Conservation (phyloP, 2,797 vertebrate genomes). For the Sebastes alutus region DNA sequence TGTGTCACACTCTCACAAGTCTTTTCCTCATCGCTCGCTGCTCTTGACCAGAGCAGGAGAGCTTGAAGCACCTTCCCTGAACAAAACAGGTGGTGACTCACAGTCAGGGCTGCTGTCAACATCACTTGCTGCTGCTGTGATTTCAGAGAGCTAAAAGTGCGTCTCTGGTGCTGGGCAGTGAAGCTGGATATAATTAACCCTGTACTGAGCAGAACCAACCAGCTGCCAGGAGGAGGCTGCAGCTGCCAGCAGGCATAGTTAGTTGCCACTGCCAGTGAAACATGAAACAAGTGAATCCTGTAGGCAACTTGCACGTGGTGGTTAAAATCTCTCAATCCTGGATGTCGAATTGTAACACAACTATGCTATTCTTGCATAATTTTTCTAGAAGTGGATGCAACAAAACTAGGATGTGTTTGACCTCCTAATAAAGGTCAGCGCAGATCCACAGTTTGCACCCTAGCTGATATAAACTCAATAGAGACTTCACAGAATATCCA, state of each 20-base stretch:
- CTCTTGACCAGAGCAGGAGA: constrained; percentile 32
- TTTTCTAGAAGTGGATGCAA: background rate
- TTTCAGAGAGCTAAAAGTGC: constrained; percentile 37
- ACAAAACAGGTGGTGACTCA: constrained; percentile 68
- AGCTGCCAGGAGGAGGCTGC: constrained; percentile 21
- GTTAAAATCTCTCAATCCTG: constrained; percentile 3
- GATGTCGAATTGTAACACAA: background rate
- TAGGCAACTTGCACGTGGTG: background rate
- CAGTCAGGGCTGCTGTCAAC: constrained; percentile 54
- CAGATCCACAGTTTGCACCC: background rate
- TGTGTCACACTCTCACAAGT: constrained; percentile 69
- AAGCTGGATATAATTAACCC: constrained; percentile 61
- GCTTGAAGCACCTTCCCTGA: constrained; percentile 36
- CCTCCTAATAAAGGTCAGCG: background rate
- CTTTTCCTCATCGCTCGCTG: constrained; percentile 48
- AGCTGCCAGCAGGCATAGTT: constrained; percentile 40
- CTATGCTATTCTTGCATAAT: background rate
- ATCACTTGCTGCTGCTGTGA: constrained; percentile 17
- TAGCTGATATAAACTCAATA: background rate
- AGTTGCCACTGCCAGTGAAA: constrained; percentile 43
- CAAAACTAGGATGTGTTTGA: background rate
- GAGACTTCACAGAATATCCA: background rate
- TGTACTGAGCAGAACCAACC: constrained; percentile 37
- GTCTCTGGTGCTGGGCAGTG: constrained; percentile 20
- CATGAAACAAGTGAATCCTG: constrained; percentile 32